Conservation (phyloP, 1,140 invertebrate genomes). For the Anastrepha ludens region DNA sequence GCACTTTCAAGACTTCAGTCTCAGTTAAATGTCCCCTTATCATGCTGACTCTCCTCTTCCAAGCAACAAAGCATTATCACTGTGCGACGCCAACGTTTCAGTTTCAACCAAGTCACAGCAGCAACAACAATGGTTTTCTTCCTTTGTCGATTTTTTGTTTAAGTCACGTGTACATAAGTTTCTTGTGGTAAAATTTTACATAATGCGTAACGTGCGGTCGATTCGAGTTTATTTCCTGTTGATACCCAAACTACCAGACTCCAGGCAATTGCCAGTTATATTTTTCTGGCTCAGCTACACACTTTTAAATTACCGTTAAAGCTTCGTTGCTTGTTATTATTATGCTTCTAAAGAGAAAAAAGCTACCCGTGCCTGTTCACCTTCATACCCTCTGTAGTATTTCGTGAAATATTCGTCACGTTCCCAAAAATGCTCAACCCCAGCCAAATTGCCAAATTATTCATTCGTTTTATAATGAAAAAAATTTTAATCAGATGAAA, state of each 20-base stretch:
- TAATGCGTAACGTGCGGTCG: conserved; percentile 1
- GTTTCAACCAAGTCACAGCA: not conserved
- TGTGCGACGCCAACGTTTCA: not conserved
- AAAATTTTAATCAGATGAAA: conserved; percentile 45
- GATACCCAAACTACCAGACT: not conserved
- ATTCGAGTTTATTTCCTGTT: conserved; percentile 26
- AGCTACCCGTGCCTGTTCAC: not conserved
- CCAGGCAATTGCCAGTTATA: not conserved
- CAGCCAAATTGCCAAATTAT: not conserved
- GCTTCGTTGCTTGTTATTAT: not conserved
- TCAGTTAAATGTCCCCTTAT: not conserved
- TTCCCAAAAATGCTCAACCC: not conserved
- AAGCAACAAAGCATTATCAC: not conserved
- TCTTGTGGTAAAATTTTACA: no score
- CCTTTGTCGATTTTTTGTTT: not conserved
- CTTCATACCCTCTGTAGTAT: not conserved
- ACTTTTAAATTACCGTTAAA: not conserved
- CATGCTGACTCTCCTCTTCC: not conserved
- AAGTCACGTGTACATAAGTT: not conserved
- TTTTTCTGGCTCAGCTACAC: not conserved
- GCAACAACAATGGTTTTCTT: not conserved
- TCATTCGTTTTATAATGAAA: not conserved
- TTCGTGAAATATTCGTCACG: conserved; percentile 5
- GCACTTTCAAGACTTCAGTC: not conserved
- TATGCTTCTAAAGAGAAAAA: not conserved